Conservation (phyloP, 2,113 vertebrate genomes). For the Tachysurus fulvidraco region DNA sequence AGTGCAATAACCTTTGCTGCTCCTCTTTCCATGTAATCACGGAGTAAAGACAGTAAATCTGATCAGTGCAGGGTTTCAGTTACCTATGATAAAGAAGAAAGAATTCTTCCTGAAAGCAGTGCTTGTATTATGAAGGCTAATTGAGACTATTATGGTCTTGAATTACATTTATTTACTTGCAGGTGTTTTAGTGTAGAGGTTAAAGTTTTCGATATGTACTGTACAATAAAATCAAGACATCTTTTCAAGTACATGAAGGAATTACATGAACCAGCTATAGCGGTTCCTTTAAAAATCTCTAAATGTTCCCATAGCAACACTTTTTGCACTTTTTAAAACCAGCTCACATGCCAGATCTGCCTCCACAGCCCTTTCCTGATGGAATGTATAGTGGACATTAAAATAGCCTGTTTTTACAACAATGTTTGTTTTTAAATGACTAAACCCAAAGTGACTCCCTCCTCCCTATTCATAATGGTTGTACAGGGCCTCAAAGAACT, state of each 20-base stretch:
- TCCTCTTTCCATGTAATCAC: neutral
- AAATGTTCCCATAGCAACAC: neutral
- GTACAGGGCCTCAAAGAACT: too few relatives aligned
- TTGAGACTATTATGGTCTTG: neutral
- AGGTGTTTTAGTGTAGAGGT: neutral
- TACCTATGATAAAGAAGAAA: neutral
- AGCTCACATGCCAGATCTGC: neutral
- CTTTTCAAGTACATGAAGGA: neutral
- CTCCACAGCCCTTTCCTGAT: neutral
- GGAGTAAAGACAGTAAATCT: neutral
- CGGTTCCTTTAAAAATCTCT: neutral
- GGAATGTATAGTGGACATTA: neutral
- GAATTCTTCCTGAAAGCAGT: neutral
- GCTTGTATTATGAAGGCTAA: neutral
- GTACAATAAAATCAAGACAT: neutral
- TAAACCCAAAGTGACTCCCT: neutral
- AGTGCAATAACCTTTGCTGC: conserved; percentile 16
- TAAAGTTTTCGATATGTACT: neutral
- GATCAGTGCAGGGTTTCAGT: neutral
- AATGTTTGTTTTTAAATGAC: neutral
- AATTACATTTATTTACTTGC: neutral
- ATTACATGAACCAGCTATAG: neutral
- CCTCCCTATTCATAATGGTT: neutral
- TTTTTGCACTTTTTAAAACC: neutral
- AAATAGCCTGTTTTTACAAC: neutral